Base-by-base conservation (phyloP, 2,113 vertebrate species). In the Platichthys stellatus region DNA sequence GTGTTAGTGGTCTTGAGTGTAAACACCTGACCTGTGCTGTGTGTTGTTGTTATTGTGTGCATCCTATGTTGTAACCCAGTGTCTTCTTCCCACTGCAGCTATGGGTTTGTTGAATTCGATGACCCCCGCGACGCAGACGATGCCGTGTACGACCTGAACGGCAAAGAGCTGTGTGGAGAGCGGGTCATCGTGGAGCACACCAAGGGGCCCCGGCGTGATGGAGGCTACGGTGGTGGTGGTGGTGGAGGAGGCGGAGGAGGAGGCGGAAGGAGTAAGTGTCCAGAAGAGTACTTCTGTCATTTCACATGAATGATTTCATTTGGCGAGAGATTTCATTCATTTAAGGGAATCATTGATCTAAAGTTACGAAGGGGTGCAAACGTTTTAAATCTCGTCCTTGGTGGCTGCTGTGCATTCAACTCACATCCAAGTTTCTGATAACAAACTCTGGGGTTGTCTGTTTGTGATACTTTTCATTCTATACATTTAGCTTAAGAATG, bases 71-170 rank as follows among this genome's bases (percentile, higher is more conserved):
- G 18, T 63, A 26, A 64, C 38, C 35, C 7, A 8, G 2, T 54
- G 12, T 67, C 56, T 11, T 31, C 2, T 49, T 35, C 2, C 5
- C 1, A 8, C 5, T 74, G 23, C 2, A 99, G 97, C 80, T 99
- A 99, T 1, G 98, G 97, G 61, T 99, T 99, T 91, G 98, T 99
- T 74, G 98, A 99, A 87, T 98, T 99, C 43, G 97, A 98, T 76
- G 98, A 99, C 85, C 95, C 97, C 72, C 95, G 97, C 1, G 98
- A 99, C 31, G 98, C 98, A 1, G 98, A 99, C 5, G 97, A 98
- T 80, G 97, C 98, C 0, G 98, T 99, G 43, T 98, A 98, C 74
- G 98, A 99, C 86, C 95, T 99, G 58, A 99, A 99, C 6, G 98
- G 97, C 66, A 98, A 98, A 83, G 97, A 98, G 90, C 93, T 99